Percentiles rank a stretch among this genome's conserved stretches.
phyloP scores from a whole-genome alignment of 2,113 vertebrate genomes.

The Tetrao urogallus region DNA sequence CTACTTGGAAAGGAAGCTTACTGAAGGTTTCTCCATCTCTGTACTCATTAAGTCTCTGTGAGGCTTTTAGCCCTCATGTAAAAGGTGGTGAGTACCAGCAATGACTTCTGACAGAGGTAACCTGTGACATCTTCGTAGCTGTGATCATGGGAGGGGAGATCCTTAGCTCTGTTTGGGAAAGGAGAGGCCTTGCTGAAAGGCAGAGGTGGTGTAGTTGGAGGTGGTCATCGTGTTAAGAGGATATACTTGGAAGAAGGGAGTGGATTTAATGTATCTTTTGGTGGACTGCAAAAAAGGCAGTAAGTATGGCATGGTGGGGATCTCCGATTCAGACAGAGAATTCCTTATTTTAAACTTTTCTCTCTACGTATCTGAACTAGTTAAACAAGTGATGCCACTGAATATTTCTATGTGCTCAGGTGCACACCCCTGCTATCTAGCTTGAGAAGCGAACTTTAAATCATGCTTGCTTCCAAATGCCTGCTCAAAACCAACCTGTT shows the following conservation, averaged over 20 bases:
- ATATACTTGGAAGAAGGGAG: neutral
- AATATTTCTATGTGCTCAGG: neutral
- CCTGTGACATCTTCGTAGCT: neutral
- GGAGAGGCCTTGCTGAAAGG: neutral
- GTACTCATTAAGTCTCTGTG: neutral
- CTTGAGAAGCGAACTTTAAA: neutral
- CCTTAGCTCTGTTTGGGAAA: neutral
- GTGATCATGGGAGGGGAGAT: fast-evolving
- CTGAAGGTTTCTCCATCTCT: neutral
- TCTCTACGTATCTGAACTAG: neutral
- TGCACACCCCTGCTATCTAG: neutral
- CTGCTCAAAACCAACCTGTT: neutral
- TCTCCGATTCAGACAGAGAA: neutral
- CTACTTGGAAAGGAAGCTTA: neutral
- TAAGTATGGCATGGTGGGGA: too few species aligned
- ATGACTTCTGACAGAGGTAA: neutral
- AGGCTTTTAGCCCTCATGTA: neutral
- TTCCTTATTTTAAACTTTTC: neutral
- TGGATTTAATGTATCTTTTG: fast-evolving
- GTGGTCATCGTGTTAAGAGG: neutral
- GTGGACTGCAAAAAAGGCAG: neutral
- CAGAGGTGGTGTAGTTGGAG: neutral
- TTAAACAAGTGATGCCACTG: neutral
- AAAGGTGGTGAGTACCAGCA: neutral
- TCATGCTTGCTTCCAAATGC: neutral